Conservation (phyloP, 1,140 invertebrate species). For the Danaus plexippus region DNA sequence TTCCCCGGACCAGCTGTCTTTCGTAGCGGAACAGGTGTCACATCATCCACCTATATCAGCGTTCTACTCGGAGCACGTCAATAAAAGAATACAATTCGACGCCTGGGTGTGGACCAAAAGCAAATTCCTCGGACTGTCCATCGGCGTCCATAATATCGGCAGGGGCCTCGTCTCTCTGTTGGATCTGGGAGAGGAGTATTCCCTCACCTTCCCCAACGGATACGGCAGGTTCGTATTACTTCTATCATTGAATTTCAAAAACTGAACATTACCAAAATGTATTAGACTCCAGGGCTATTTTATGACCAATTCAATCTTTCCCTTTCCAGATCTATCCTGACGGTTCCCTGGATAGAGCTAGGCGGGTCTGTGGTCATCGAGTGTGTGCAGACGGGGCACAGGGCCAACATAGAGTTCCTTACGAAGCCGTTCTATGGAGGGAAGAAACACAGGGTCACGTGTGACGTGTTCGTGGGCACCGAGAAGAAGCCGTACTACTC, state of each 20-base stretch:
- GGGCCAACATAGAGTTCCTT: conserved; percentile 91
- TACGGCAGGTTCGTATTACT: conserved; percentile 81
- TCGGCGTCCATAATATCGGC: conserved; percentile 92
- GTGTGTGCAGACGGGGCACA: conserved; percentile 91
- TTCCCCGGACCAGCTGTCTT: conserved; percentile 84
- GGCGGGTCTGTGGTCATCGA: conserved; percentile 91
- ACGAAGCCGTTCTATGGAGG: conserved; percentile 98
- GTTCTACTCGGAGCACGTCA: conserved; percentile 96
- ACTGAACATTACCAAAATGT: too few species aligned
- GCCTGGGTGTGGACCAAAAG: conserved; percentile 98
- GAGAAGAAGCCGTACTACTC: conserved; percentile 92
- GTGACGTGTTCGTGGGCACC: conserved; percentile 83
- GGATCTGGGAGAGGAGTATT: conserved; percentile 91
- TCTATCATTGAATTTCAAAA: background rate
- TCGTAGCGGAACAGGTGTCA: conserved; percentile 98
- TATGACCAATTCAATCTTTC: background rate
- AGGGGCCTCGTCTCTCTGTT: conserved; percentile 86
- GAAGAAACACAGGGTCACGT: conserved; percentile 91
- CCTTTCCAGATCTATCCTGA: conserved; percentile 86
- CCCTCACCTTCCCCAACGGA: conserved; percentile 95
- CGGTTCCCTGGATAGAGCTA: conserved; percentile 97
- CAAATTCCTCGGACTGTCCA: conserved; percentile 96
- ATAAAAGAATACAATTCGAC: conserved; percentile 90
- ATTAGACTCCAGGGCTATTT: too few species aligned
- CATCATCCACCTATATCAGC: conserved; percentile 98